phyloP scores from a whole-genome alignment of 2,888 invertebrate species.

The Stenurella melanura region DNA sequence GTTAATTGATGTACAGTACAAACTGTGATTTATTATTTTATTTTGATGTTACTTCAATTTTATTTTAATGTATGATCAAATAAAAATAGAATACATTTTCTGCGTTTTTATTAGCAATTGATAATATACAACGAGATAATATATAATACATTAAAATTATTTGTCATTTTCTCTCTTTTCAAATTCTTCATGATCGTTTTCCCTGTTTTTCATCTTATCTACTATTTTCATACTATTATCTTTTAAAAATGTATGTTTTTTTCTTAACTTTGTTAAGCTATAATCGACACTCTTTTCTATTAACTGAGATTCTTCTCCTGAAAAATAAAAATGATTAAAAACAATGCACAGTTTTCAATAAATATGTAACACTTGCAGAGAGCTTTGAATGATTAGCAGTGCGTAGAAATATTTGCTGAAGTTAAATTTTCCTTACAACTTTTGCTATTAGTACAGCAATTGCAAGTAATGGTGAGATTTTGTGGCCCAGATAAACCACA shows the following conservation, averaged over 20 bases:
- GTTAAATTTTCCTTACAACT: too few relatives aligned
- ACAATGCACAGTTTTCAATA: too few relatives aligned
- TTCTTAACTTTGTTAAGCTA: conserved; percentile 37
- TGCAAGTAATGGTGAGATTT: too few relatives aligned
- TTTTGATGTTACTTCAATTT: background rate
- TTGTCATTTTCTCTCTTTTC: background rate
- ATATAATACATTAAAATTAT: background rate
- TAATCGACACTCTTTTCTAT: conserved; percentile 39
- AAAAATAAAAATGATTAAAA: conserved; percentile 5
- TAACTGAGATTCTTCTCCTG: conserved; percentile 5
- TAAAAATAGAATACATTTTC: background rate
- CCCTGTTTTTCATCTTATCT: conserved; percentile 1
- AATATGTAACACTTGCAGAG: too few relatives aligned
- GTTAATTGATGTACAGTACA: background rate
- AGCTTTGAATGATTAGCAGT: too few relatives aligned
- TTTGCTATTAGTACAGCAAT: too few relatives aligned
- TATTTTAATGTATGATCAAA: background rate
- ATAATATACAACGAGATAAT: background rate
- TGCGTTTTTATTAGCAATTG: background rate
- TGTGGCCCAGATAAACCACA: too few relatives aligned
- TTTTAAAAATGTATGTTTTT: conserved; percentile 15
- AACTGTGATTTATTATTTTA: conserved; percentile 20
- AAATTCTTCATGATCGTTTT: background rate
- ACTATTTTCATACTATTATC: background rate
- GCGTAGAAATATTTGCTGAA: too few relatives aligned